Evolutionary conservation across 2,888 invertebrate genomes (phyloP).

Genomic region (Serrognathus titanus): DNA sequence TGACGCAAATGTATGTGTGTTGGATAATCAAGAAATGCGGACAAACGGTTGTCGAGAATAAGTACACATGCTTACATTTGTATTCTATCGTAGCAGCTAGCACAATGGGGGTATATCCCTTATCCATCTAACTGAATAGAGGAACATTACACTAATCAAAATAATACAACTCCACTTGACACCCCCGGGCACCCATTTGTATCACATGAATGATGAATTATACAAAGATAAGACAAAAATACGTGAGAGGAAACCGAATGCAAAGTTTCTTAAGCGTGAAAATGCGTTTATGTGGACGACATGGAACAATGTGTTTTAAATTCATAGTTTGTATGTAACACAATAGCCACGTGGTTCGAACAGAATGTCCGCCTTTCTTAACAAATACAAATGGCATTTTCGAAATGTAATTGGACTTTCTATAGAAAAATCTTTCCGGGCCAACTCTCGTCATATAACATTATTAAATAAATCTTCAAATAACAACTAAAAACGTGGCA

Average conservation of each 20-base stretch:
- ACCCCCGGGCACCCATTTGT: constrained; percentile 38
- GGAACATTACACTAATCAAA: constrained; percentile 44
- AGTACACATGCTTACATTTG: constrained; percentile 33
- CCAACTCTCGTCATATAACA: no score
- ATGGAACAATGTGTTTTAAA: neutral
- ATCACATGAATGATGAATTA: constrained; percentile 44
- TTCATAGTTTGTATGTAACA: neutral
- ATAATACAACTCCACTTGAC: constrained; percentile 42
- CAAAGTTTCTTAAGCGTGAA: constrained; percentile 1
- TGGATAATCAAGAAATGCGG: neutral
- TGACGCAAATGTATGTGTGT: neutral
- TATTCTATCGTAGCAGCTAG: constrained; percentile 35
- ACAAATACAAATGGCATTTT: no score
- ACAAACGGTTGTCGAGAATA: constrained; percentile 1
- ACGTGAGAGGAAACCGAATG: constrained; percentile 41
- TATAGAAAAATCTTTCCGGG: no score
- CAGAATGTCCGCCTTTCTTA: no score
- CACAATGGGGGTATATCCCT: constrained; percentile 38
- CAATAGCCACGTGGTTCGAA: no score
- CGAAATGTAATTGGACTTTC: no score
- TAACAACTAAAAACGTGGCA: no score
- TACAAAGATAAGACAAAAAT: constrained; percentile 42
- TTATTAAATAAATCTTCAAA: no score
- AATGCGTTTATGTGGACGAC: constrained; percentile 1
- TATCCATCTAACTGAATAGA: constrained; percentile 41